A percentile compares a stretch with the other conserved stretches of the same genome.
Evolutionary conservation across 2,113 vertebrate genomes (phyloP).

Genomic region (Nestor notabilis): DNA sequence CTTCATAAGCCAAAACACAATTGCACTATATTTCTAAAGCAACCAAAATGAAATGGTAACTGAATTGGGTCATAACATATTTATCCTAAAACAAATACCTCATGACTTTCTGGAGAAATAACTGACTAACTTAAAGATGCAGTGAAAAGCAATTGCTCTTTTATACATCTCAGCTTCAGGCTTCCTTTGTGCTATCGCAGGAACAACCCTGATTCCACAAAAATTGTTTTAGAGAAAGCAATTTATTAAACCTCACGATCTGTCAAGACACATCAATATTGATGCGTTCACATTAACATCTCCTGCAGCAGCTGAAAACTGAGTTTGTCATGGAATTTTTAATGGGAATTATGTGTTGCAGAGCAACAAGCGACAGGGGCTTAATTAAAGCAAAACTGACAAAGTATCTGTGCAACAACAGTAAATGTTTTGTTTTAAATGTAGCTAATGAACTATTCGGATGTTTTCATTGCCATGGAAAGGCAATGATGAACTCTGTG

Average conservation of each 20-base stretch:
- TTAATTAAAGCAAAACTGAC: constrained; percentile 43
- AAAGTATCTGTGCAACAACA: not conserved
- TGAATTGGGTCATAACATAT: not conserved
- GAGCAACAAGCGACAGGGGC: constrained; percentile 22
- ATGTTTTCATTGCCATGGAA: not conserved
- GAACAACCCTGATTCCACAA: constrained; percentile 7
- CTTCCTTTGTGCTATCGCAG: not conserved
- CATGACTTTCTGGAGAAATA: not conserved
- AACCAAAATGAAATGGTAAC: not conserved
- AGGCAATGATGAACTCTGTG: not conserved
- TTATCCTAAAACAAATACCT: not conserved
- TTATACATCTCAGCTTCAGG: not conserved
- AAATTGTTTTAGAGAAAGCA: constrained; percentile 3
- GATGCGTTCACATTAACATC: constrained; percentile 40
- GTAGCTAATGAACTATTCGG: not conserved
- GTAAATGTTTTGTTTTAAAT: not conserved
- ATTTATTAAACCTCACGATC: constrained; percentile 39
- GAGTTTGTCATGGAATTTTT: constrained; percentile 12
- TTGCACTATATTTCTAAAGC: not conserved
- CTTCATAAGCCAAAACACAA: not conserved
- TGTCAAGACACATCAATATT: constrained; percentile 55
- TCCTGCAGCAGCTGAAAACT: constrained; percentile 25
- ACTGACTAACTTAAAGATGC: not conserved
- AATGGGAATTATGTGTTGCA: constrained; percentile 13
- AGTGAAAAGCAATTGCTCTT: not conserved